These are phyloP conservation scores for Rallus limicola DNA, from an alignment of 2,113 vertebrate genomes.

Conservation along the genomic window DNA sequence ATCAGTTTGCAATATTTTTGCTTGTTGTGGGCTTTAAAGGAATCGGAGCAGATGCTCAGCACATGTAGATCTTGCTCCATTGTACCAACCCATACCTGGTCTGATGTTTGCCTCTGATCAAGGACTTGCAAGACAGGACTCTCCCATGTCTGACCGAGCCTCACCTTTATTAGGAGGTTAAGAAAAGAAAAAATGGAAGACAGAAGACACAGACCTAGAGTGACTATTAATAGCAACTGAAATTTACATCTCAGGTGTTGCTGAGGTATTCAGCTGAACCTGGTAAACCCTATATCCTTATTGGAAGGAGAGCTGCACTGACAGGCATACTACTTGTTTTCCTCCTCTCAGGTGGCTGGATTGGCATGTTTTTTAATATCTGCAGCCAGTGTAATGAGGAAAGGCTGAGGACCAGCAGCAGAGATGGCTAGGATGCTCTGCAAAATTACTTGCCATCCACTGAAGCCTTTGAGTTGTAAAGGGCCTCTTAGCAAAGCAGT, in stretches of 20 bases:
- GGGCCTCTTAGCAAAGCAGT: not conserved
- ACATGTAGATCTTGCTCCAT: not conserved
- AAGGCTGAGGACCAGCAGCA: not conserved
- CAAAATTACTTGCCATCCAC: not conserved
- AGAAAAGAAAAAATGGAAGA: not conserved
- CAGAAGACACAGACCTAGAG: not conserved
- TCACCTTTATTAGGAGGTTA: conserved; percentile 4
- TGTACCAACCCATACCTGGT: not conserved
- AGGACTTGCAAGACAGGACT: not conserved
- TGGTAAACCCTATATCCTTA: not conserved
- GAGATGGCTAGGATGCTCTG: not conserved
- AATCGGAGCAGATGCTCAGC: not conserved
- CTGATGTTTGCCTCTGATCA: not conserved
- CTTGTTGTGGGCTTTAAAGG: not conserved
- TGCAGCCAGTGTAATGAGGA: not conserved
- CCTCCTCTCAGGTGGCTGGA: not conserved
- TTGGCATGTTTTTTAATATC: not conserved
- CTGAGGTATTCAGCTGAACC: not conserved
- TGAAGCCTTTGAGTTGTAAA: not conserved
- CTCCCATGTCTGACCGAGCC: not conserved
- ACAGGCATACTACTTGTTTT: not conserved
- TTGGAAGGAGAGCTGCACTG: not conserved
- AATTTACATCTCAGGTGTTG: not conserved
- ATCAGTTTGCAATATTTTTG: not conserved
- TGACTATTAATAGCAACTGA: not conserved